These are phyloP conservation scores for Campylomormyrus numenius DNA, from an alignment of 2,113 vertebrate species.

Conservation along the genomic window DNA sequence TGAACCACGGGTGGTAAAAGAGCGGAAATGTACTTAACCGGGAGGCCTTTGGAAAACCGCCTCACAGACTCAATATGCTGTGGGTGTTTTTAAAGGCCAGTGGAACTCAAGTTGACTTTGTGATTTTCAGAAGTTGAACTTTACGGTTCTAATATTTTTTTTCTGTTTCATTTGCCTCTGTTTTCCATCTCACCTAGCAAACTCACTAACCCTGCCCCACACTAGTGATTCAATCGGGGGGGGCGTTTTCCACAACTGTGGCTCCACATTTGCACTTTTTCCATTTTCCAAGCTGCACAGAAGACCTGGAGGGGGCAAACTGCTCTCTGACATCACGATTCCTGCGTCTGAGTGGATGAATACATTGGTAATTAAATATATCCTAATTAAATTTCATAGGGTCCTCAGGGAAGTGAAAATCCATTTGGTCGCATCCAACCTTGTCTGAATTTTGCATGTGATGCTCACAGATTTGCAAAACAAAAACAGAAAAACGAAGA, in stretches of 20 bases:
- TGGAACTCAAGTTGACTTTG: background rate
- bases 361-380: conserved; percentile 23
- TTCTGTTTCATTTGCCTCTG: background rate
- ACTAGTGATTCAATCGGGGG: background rate
- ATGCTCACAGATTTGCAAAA: background rate
- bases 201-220: background rate
- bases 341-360: background rate
- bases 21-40: background rate
- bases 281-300: background rate
- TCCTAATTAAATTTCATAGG: conserved; percentile 25
- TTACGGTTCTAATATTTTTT: background rate
- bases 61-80: background rate
- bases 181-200: background rate
- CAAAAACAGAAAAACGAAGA: background rate
- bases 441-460: background rate
- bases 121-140: conserved; percentile 2
- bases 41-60: background rate
- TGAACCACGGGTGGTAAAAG: background rate
- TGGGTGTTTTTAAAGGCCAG: background rate
- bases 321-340: background rate
- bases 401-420: conserved; percentile 3
- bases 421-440: conserved; percentile 6
- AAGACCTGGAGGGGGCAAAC: background rate
- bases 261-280: background rate
- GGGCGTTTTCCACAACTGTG: background rate